phyloP scores from a whole-genome alignment of 2,797 vertebrate genomes.

The Melanotaenia nigrans region DNA sequence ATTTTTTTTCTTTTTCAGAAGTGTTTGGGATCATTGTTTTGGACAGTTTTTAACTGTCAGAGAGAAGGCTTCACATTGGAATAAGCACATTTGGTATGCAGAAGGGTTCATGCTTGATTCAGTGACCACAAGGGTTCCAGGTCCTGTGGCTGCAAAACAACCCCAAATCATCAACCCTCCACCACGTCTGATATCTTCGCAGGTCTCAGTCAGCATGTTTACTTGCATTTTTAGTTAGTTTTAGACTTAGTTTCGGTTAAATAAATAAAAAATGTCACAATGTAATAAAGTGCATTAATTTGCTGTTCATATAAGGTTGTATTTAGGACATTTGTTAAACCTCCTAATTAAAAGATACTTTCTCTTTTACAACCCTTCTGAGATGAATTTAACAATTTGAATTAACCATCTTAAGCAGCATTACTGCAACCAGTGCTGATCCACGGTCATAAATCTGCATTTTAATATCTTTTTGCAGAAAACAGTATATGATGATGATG shows the following conservation, averaged over 20 bases:
- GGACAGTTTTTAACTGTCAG: too few species aligned
- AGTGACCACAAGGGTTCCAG: too few species aligned
- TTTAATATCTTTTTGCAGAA: slow-evolving; percentile 26
- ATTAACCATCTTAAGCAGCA: slow-evolving; percentile 8
- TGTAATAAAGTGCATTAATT: not conserved
- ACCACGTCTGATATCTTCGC: too few species aligned
- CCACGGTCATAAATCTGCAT: slow-evolving; percentile 16
- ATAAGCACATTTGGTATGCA: too few species aligned
- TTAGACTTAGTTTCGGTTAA: not conserved
- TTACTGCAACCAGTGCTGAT: slow-evolving; percentile 22
- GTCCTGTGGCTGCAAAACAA: too few species aligned
- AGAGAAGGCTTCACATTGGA: too few species aligned
- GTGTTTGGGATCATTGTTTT: not conserved
- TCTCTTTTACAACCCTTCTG: not conserved
- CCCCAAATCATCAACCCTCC: too few species aligned
- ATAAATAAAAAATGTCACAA: not conserved
- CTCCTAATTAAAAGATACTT: not conserved
- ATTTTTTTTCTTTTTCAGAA: not conserved
- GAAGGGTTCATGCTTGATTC: too few species aligned
- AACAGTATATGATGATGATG: slow-evolving; percentile 25
- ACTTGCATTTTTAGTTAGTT: too few species aligned
- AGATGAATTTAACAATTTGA: not conserved
- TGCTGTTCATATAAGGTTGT: not conserved
- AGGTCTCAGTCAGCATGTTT: too few species aligned
- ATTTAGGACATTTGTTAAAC: not conserved